phyloP scores from a whole-genome alignment of 1,140 invertebrate species.

The Lepidurus packardi region DNA sequence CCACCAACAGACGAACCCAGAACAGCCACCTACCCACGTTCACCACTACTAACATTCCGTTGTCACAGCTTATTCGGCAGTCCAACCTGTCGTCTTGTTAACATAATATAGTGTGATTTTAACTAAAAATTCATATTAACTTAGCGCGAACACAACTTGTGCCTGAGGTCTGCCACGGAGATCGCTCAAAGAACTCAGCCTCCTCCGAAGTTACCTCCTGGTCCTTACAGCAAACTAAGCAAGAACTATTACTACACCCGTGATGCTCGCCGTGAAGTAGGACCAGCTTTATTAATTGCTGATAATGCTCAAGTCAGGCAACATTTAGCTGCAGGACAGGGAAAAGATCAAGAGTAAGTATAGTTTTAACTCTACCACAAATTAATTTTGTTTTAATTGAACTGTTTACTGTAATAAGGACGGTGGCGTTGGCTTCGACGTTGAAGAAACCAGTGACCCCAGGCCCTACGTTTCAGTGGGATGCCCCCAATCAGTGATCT shows the following conservation, averaged over 20 bases:
- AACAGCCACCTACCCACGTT: too few relatives aligned
- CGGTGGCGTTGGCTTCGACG: neutral
- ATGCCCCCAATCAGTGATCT: neutral
- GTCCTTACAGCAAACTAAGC: constrained; percentile 62
- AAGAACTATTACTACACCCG: constrained; percentile 72
- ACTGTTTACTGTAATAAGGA: neutral
- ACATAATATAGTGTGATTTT: too few relatives aligned
- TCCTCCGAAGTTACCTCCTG: constrained; percentile 65
- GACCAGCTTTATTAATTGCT: constrained; percentile 58
- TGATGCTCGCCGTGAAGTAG: constrained; percentile 66
- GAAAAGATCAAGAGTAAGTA: neutral
- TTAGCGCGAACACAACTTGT: constrained; percentile 54
- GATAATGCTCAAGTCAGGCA: constrained; percentile 39
- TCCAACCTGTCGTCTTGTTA: too few relatives aligned
- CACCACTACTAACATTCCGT: too few relatives aligned
- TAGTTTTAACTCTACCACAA: neutral
- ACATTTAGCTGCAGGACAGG: neutral
- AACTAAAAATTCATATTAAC: constrained; percentile 30
- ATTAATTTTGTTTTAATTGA: neutral
- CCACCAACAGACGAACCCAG: too few relatives aligned
- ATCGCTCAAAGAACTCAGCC: constrained; percentile 64
- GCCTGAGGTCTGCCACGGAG: constrained; percentile 58
- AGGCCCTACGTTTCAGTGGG: neutral
- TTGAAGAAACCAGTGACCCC: neutral
- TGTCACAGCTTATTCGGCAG: too few relatives aligned